These are phyloP conservation scores for Diabrotica virgifera DNA, from an alignment of 1,140 invertebrate genomes.

Conservation along the genomic window DNA sequence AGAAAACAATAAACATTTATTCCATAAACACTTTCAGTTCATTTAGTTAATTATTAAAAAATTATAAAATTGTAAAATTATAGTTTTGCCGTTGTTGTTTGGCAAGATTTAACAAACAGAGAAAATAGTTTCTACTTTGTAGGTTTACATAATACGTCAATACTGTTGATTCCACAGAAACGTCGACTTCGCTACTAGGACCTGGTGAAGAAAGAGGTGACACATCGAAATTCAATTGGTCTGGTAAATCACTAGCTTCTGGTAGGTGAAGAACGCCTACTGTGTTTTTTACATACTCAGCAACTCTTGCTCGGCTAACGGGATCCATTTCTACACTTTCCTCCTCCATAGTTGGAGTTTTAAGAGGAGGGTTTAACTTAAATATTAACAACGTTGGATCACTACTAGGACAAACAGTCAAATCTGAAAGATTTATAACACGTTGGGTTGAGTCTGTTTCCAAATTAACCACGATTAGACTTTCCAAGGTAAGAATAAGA, in stretches of 20 bases:
- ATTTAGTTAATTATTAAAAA: neutral
- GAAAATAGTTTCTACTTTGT: conserved; percentile 52
- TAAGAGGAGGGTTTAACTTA: conserved; percentile 31
- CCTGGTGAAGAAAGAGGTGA: conserved; percentile 35
- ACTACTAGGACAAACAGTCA: conserved; percentile 46
- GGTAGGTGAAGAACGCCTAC: conserved; percentile 47
- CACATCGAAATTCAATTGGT: conserved; percentile 43
- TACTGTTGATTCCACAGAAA: conserved; percentile 46
- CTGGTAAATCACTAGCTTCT: conserved; percentile 26
- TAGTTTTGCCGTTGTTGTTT: conserved; percentile 43
- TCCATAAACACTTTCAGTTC: no score
- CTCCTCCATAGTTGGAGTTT: conserved; percentile 33
- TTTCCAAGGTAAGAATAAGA: conserved; percentile 52
- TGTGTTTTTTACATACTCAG: conserved; percentile 55
- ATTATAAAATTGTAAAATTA: conserved; percentile 30
- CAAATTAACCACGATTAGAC: conserved; percentile 51
- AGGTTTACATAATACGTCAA: conserved; percentile 52
- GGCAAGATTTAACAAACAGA: conserved; percentile 51
- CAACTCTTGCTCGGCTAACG: conserved; percentile 53
- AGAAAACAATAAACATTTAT: neutral
- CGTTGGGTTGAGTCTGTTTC: conserved; percentile 51
- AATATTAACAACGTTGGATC: conserved; percentile 51
- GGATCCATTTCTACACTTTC: conserved; percentile 52
- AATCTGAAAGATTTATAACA: conserved; percentile 50
- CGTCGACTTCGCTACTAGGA: conserved; percentile 44